Evolutionary conservation across 2,888 invertebrate genomes (phyloP).

Genomic region (Diplazon laetatorius): DNA sequence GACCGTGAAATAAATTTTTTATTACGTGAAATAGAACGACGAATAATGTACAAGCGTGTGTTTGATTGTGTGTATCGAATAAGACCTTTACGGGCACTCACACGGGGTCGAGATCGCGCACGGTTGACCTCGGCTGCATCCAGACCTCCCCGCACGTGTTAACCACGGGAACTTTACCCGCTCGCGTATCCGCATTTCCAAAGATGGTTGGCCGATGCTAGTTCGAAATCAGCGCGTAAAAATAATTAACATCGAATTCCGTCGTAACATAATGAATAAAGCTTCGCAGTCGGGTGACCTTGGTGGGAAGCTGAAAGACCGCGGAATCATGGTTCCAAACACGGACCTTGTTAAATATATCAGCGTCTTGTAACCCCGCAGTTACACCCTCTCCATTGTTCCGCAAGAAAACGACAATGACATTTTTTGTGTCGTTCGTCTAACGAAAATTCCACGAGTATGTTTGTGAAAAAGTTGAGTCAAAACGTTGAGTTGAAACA

Average conservation of each 20-base stretch:
- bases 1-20: not conserved
- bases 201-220: conserved; percentile 64
- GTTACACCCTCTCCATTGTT: conserved; percentile 74
- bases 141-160: conserved; percentile 22
- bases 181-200: conserved; percentile 40
- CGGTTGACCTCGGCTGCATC: conserved; percentile 34
- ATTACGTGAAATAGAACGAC: not conserved
- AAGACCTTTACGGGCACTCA: conserved; percentile 31
- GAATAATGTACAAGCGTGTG: conserved; percentile 14
- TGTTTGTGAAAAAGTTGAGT: conserved; percentile 6
- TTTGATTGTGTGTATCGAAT: conserved; percentile 16
- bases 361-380: conserved; percentile 73
- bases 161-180: conserved; percentile 6
- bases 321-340: conserved; percentile 70
- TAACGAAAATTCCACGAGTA: conserved; percentile 26
- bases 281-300: conserved; percentile 25
- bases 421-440: conserved; percentile 29
- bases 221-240: conserved; percentile 68
- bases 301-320: conserved; percentile 6
- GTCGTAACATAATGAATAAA: conserved; percentile 33
- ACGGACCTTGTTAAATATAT: conserved; percentile 75
- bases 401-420: conserved; percentile 65
- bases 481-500: not conserved
- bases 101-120: conserved; percentile 13
- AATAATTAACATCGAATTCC: conserved; percentile 72